Percentiles rank a stretch among this genome's conserved stretches.
Evolutionary conservation across 1,140 invertebrate genomes (phyloP).

Genomic region (Heterodera carotae): DNA sequence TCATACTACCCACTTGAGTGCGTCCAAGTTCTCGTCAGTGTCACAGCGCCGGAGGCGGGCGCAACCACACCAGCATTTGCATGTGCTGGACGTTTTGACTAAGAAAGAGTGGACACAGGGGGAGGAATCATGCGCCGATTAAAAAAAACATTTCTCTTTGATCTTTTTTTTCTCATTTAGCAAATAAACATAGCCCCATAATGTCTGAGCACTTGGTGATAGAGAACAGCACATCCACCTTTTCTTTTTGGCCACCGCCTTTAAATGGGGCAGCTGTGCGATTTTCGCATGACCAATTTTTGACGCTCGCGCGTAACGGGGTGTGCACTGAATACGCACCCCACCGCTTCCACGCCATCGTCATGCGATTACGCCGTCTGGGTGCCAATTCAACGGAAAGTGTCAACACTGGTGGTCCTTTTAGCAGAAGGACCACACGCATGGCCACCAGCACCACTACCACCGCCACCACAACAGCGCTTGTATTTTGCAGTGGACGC

Average conservation of each 20-base stretch:
- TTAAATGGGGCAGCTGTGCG: neutral
- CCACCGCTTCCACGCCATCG: conserved; percentile 17
- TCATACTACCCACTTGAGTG: neutral
- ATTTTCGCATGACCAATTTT: neutral
- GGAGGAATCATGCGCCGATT: neutral
- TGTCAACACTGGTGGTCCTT: no score
- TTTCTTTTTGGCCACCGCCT: neutral
- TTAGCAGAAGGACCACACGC: no score
- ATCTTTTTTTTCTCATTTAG: neutral
- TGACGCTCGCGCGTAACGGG: neutral
- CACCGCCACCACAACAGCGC: neutral
- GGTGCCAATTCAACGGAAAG: no score
- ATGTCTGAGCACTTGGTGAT: neutral
- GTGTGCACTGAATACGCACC: conserved; percentile 7
- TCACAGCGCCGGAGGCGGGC: no score
- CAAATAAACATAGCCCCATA: neutral
- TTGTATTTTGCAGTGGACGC: neutral
- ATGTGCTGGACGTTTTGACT: no score
- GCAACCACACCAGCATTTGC: no score
- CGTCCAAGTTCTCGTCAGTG: neutral
- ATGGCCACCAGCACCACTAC: neutral
- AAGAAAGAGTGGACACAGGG: neutral
- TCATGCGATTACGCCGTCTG: neutral
- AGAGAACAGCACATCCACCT: neutral
- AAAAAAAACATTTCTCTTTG: neutral